phyloP scores from a whole-genome alignment of 2,113 vertebrate genomes.

The Engystomops pustulosus region DNA sequence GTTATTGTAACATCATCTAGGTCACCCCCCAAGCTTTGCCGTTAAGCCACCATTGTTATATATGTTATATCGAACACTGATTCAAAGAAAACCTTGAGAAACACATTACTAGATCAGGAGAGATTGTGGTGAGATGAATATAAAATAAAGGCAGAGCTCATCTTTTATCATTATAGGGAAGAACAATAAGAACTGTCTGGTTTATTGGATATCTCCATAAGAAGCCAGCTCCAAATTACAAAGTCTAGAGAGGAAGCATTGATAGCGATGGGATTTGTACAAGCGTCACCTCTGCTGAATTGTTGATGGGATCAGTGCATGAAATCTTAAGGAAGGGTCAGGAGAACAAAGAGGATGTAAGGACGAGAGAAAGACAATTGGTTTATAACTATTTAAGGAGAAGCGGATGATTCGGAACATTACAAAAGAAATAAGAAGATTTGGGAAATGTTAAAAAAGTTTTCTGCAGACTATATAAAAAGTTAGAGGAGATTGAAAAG shows the following conservation, averaged over 20 bases:
- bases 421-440: not conserved
- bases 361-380: not conserved
- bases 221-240: slow-evolving; percentile 8
- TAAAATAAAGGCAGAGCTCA: not conserved
- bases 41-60: not conserved
- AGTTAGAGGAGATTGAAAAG: too few relatives aligned
- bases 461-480: not conserved
- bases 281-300: slow-evolving; percentile 22
- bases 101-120: not conserved
- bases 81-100: not conserved
- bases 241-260: not conserved
- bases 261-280: slow-evolving; percentile 20
- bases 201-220: slow-evolving; percentile 18
- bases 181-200: slow-evolving; percentile 11
- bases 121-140: not conserved
- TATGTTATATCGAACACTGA: not conserved
- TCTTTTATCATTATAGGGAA: not conserved
- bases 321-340: slow-evolving; percentile 17
- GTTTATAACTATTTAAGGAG: not conserved
- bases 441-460: not conserved
- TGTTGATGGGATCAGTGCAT: not conserved
- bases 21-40: not conserved
- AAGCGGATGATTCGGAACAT: not conserved
- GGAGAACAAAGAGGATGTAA: slow-evolving; percentile 1
- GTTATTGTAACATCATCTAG: not conserved